Evolutionary conservation across 2,888 invertebrate genomes (phyloP), one percentile per base, ranked within the genome.

Genomic region (Laothoe populi): DNA sequence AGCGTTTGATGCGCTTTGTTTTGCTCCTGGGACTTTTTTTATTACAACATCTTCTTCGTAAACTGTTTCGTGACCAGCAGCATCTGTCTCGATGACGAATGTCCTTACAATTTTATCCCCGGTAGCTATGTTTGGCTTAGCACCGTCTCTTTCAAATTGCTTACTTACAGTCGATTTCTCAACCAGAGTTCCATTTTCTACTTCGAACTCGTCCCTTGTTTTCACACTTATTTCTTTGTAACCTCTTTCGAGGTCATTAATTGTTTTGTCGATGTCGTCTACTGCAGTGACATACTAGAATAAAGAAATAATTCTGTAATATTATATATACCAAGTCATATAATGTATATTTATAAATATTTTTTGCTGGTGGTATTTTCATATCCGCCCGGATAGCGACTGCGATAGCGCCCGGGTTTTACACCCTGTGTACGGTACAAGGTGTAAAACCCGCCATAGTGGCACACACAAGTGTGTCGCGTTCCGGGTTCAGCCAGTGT

Each of bases 31-130:
- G 24, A 76, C 66, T 61, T 70, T 75, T 40, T 77, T 78, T 13
- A 87, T 78, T 0, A 82, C 68, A 0, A 82, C 74, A 68, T 90
- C 88, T 67, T 83, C 76, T 70, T 90, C 88, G n/a, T 66, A 69
- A 7, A 89, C 70, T 0, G 58, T 67, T 68, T 85, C 81, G 11
- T 79, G 70, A 3, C 89, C 90, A 0, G 46, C 13, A 1, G 71
- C 75, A 60, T 88, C 86, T 0, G 67, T 66, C 19, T 73, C 75
- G 1, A 87, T 78, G 0, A 72, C 68, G 2, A 84, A 67, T 0
- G 67, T 81, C 66, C 71, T 73, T 2, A 77, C 69, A 19, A 77
- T 64, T 46, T 76, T 79, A 57, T 82, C 80, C 57, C 75, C 70
- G 3, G 73, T 70, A 1, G 69, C 65, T 13, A 74, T 63, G 24